A percentile compares a stretch with the other conserved stretches of the same genome.
These are phyloP conservation scores for Ranitomeya imitator DNA, from an alignment of 2,113 vertebrate species.

Conservation along the genomic window DNA sequence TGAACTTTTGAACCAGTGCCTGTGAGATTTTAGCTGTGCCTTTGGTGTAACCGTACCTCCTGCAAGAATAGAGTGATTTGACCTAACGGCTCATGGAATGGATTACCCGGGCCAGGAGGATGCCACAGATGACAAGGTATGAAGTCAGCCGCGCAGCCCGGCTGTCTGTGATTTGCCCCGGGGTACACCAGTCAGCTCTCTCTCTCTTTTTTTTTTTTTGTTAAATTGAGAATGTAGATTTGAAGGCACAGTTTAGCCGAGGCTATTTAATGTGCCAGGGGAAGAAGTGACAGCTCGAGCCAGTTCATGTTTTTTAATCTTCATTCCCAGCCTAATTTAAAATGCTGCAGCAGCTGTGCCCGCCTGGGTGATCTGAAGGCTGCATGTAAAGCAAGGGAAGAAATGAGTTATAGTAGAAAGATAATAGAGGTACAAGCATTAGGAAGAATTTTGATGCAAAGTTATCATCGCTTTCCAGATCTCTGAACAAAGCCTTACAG, in stretches of 20 bases:
- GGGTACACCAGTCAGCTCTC: conserved; percentile 28
- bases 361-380: conserved; percentile 56
- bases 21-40: too few species aligned
- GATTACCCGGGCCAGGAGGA: neutral
- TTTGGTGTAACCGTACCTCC: too few species aligned
- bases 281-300: conserved; percentile 46
- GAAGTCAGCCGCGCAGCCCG: neutral
- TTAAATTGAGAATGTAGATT: conserved; percentile 53
- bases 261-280: conserved; percentile 47
- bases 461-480: conserved; percentile 47
- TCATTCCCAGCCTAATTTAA: conserved; percentile 54
- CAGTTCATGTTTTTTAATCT: conserved; percentile 58
- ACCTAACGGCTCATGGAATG: neutral
- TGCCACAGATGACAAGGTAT: neutral
- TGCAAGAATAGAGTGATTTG: neutral
- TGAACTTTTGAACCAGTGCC: too few species aligned
- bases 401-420: conserved; percentile 50
- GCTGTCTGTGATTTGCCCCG: conserved; percentile 9
- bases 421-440: conserved; percentile 45
- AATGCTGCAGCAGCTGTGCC: conserved; percentile 51
- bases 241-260: conserved; percentile 40
- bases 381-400: conserved; percentile 29
- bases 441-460: conserved; percentile 25
- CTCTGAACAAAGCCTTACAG: conserved; percentile 14
- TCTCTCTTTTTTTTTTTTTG: conserved; percentile 6